These are phyloP conservation scores for Drosophila elegans DNA, from an alignment of 1,140 invertebrate species.

Conservation along the genomic window DNA sequence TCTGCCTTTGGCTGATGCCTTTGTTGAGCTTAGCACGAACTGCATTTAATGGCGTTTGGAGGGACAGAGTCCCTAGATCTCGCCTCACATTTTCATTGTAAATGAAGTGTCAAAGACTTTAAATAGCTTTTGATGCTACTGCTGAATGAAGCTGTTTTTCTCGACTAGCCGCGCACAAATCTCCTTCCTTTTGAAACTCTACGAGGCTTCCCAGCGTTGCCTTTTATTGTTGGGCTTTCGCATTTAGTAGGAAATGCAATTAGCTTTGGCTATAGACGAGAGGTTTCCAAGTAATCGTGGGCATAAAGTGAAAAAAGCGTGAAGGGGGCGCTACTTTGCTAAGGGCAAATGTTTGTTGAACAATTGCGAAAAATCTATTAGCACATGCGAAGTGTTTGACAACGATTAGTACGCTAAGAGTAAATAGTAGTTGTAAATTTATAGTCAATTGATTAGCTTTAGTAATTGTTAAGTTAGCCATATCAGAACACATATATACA, in stretches of 20 bases:
- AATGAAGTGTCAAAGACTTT: conserved; percentile 83
- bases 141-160: conserved; percentile 79
- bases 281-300: conserved; percentile 42
- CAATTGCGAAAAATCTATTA: conserved; percentile 40
- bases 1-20: conserved; percentile 62
- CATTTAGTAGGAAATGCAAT: conserved; percentile 57
- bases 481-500: too few species aligned
- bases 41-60: conserved; percentile 44
- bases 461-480: neutral
- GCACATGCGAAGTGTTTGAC: conserved; percentile 9
- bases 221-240: conserved; percentile 47
- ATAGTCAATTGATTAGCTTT: neutral
- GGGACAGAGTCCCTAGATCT: conserved; percentile 6
- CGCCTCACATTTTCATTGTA: conserved; percentile 67
- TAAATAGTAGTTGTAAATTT: neutral
- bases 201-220: neutral
- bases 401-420: neutral
- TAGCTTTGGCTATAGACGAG: conserved; percentile 32
- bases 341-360: conserved; percentile 21
- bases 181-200: conserved; percentile 14
- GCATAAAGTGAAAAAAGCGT: conserved; percentile 5
- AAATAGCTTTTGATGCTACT: conserved; percentile 82
- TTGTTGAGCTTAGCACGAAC: conserved; percentile 72
- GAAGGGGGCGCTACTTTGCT: conserved; percentile 9
- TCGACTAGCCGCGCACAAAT: conserved; percentile 33